Base-by-base conservation (phyloP, 2,113 vertebrate species). In the Ibidorhyncha struthersii region DNA sequence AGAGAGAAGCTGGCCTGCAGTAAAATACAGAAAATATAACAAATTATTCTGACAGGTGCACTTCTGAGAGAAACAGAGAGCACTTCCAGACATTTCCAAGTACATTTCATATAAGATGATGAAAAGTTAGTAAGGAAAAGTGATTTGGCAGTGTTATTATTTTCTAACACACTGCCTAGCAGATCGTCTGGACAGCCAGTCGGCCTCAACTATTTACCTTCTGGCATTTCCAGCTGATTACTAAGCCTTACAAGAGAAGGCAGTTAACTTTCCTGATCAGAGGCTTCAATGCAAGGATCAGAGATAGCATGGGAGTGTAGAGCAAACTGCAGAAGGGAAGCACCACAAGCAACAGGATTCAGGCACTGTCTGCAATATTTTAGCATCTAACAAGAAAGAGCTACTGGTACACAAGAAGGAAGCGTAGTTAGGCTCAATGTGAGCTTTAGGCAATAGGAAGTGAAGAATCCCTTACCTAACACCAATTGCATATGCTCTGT, bases 1-100 rank as follows among this genome's bases (percentile, higher is more conserved):
- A 98, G 78, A 73, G 98, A 98, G 94, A 99, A 98, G 63, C 97
- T 97, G 55, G 95, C 80, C 99, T 99, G 96, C 32, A 89, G 53
- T 40, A 92, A 97, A 94, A 93, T 3, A 93, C 30, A 96, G 52
- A n/a, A 91, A 91, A 17, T 23, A 17, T 27, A 74, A 76, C 16
- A 93, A 72, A 43, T 53, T 30, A 85, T 65, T 73, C 41, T 79
- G 32, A 40, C 3, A 71, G 19, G 27, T 53, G 58, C 19, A 22
- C 2, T 80, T 71, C 43, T 40, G 25, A 34, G 26, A 49, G 22
- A 38, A 92, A 16, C 41, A 58, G 29, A 86, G 6, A 56, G 9
- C 10, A 38, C 40, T 80, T 82, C 49, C 78, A 67, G 20, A 32
- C 43, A 67, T 26, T 45, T 50, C 45, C 4, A 34, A 17, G 13